phyloP scores from a whole-genome alignment of 2,113 vertebrate genomes.

The Scopus umbretta region DNA sequence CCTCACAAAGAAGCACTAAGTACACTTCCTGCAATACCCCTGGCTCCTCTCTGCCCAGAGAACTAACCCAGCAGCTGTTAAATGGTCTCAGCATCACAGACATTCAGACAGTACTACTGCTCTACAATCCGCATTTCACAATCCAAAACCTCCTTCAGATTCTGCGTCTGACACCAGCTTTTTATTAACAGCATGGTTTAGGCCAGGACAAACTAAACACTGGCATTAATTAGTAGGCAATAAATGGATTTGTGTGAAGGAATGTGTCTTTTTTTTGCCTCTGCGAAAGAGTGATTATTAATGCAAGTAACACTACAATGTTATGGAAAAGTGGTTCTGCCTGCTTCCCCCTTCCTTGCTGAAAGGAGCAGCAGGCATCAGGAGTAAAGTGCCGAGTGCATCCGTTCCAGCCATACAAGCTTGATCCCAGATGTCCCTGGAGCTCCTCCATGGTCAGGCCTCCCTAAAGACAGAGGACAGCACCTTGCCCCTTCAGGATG shows the following conservation, averaged over 20 bases:
- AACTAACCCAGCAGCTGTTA: neutral
- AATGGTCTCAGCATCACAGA: neutral
- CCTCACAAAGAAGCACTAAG: neutral
- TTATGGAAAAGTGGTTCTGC: neutral
- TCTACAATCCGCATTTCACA: neutral
- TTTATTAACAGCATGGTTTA: neutral
- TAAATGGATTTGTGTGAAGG: neutral
- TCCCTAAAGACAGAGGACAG: neutral
- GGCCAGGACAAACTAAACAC: neutral
- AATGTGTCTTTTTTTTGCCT: neutral
- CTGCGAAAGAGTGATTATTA: neutral
- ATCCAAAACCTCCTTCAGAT: neutral
- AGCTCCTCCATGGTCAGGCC: neutral
- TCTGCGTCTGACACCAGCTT: neutral
- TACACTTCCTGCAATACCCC: neutral
- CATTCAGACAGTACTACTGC: neutral
- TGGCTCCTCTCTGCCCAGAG: neutral
- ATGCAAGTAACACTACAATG: neutral
- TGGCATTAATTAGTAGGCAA: neutral
- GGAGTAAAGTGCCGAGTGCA: neutral
- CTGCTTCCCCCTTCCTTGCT: neutral
- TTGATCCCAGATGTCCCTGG: neutral
- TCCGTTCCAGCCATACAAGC: too few relatives aligned
- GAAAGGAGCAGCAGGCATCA: neutral
- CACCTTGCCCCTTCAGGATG: neutral